Evolutionary conservation across 2,797 vertebrate genomes (phyloP), one percentile per base, ranked within the genome.

Genomic region (Strix occidentalis): DNA sequence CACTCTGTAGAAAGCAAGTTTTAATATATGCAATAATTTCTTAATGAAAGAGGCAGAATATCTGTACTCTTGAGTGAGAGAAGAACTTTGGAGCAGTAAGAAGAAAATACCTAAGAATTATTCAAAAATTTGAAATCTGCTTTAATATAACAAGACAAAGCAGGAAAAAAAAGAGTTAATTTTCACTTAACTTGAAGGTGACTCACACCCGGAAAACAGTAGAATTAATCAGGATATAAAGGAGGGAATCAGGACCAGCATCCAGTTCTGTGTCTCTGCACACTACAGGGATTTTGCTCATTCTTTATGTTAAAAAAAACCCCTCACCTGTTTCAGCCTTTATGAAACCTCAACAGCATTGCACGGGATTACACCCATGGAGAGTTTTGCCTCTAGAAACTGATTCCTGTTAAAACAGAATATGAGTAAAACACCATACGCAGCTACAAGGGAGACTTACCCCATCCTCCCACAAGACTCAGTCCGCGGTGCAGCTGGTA

Each of bases 401-500:
- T 0, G 2, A 46, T 24, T 41, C 66, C 84, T 72, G 8, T 6
- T 10, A 17, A 29, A 48, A 12, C 17, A 68, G 46, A 24, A 8
- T 0, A 5, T 1, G 9, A 57, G 13, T 3, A 20, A 33, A 70
- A 8, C 33, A 18, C 3, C 11, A 0, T 24, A 5, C 2, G 5
- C 41, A 69, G 65, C 60, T 45, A 8, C 24, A 23, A 57, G 50
- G 39, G 13, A 29, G 33, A 90, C 84, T 92, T 28, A 95, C 92
- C 79, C 11, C 0, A 29, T 56, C 16, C 61, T 69, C n/a, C 61
- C 39, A 2, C 1, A 3, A 26, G 29, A n/a, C 63, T 11, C 70
- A 33, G 61, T 10, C 31, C 1, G 0, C 2, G 1, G 18, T 5
- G 31, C 53, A 4, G 56, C 83, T 1, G 16, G 53, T 39, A 57